Evolutionary conservation across 2,797 vertebrate genomes (phyloP).

Genomic region (Podarcis lilfordi): DNA sequence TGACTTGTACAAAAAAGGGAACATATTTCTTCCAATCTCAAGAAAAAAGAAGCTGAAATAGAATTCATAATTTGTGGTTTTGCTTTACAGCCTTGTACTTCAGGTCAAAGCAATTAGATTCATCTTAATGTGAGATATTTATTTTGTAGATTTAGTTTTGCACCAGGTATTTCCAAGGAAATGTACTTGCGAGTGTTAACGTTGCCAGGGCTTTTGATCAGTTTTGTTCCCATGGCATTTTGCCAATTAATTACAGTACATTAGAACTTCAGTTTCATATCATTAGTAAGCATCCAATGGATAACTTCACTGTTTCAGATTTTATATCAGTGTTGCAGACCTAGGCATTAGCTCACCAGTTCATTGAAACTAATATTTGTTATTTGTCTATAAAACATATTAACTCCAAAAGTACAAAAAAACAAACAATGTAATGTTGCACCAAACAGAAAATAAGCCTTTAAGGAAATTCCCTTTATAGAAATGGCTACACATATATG

Average conservation of each 20-base stretch:
- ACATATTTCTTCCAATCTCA: not conserved
- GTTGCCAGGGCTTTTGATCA: not conserved
- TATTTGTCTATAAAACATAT: not conserved
- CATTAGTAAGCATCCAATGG: not conserved
- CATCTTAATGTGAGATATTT: slow-evolving; percentile 12
- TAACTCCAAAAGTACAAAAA: not conserved
- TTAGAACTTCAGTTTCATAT: not conserved
- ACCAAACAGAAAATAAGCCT: no score
- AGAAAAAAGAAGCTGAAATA: not conserved
- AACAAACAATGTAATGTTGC: no score
- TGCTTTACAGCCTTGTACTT: slow-evolving; percentile 11
- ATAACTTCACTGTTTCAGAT: not conserved
- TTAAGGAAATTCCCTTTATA: no score
- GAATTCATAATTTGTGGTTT: not conserved
- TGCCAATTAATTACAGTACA: slow-evolving; percentile 15
- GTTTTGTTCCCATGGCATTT: not conserved
- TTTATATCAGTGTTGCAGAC: not conserved
- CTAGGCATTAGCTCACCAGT: not conserved
- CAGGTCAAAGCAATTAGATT: slow-evolving; percentile 19
- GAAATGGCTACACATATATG: no score
- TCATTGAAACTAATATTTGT: not conserved
- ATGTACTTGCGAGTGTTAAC: not conserved
- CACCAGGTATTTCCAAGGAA: not conserved
- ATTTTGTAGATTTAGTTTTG: slow-evolving; percentile 11
- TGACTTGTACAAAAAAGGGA: not conserved